These are phyloP conservation scores for Eulemur mongoz DNA, from an alignment of 2,797 vertebrate species.

Conservation along the genomic window DNA sequence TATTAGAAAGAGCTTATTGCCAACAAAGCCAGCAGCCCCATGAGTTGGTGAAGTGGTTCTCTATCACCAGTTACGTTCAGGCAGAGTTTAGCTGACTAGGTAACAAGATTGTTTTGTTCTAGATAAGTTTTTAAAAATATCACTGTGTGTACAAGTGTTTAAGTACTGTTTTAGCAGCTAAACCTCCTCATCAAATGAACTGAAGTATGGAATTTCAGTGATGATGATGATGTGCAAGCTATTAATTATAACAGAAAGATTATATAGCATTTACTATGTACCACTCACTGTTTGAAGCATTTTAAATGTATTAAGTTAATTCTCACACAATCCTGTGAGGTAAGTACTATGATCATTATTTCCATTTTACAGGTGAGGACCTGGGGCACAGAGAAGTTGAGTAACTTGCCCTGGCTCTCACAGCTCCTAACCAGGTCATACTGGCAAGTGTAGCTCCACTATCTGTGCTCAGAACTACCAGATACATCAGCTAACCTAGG, in stretches of 20 bases:
- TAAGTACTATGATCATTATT: background rate
- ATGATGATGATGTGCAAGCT: background rate
- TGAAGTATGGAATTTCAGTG: background rate
- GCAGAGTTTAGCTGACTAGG: background rate
- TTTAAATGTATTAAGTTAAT: background rate
- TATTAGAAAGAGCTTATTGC: slow-evolving; percentile 5
- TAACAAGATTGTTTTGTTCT: background rate
- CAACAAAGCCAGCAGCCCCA: background rate
- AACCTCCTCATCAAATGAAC: background rate
- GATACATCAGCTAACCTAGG: background rate
- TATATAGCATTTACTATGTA: background rate
- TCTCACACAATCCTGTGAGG: background rate
- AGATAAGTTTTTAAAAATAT: background rate
- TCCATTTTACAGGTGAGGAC: background rate
- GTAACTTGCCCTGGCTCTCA: background rate
- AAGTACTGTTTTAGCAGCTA: background rate
- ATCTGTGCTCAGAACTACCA: background rate
- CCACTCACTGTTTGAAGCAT: background rate
- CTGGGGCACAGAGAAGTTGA: background rate
- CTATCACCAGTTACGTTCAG: background rate
- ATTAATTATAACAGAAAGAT: background rate
- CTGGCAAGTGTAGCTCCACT: background rate
- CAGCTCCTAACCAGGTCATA: background rate
- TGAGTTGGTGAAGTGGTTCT: background rate
- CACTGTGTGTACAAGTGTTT: background rate